Evolutionary conservation across 2,113 vertebrate species (phyloP).

Genomic region (Melanerpes formicivorus): DNA sequence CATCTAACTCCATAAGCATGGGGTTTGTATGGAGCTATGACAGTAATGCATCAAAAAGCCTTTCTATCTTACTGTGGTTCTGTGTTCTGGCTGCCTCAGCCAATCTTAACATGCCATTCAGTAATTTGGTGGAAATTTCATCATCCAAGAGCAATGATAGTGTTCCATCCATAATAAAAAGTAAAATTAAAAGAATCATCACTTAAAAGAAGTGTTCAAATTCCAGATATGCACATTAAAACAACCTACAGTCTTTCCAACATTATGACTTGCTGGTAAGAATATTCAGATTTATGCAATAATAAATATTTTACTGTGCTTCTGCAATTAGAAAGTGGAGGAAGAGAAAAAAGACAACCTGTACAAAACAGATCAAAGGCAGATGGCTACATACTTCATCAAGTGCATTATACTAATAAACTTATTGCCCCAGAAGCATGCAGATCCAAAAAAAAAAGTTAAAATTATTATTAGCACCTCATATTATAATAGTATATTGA

Average conservation of each 20-base stretch:
- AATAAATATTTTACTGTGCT: fast-evolving
- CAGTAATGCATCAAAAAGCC: constrained; percentile 48
- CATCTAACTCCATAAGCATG: constrained; percentile 58
- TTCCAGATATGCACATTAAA: neutral
- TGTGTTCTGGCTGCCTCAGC: neutral
- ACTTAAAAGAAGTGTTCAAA: neutral
- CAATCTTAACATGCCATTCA: constrained; percentile 6
- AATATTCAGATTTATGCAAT: neutral
- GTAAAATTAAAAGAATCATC: neutral
- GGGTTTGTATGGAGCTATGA: neutral
- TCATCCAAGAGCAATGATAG: neutral
- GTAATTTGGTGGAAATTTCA: constrained; percentile 7
- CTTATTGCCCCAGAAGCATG: neutral
- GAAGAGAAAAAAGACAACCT: neutral
- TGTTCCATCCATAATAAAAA: neutral
- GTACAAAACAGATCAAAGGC: neutral
- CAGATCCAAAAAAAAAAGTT: neutral
- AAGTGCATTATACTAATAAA: neutral
- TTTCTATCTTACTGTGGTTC: neutral
- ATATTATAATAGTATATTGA: neutral
- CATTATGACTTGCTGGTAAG: neutral
- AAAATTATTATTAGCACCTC: neutral
- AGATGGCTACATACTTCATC: neutral
- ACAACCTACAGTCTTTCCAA: neutral
- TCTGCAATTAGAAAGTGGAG: neutral